Evolutionary conservation across 2,888 invertebrate genomes (phyloP), one percentile per base, ranked within the genome.

Genomic region (Sturmia bella): DNA sequence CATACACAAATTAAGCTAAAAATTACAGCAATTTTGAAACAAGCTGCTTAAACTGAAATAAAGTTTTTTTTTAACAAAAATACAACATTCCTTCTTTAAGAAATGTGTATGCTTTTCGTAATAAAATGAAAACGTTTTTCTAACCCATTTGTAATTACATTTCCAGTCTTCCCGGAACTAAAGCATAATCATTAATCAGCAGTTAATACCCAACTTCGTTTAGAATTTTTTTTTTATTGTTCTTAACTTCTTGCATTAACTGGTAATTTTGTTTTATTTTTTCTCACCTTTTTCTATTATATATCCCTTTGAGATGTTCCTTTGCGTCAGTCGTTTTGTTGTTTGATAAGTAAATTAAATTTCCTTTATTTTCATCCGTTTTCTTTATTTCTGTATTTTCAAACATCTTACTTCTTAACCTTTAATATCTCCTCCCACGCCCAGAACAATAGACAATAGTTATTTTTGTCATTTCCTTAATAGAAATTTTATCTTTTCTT

Each of bases 381-480:
- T 73, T 66, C 39, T 37, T 54, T 61, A 15, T 27, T 61, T 9
- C 32, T 37, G 43, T 48, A 45, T 75, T 56, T 48, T 32, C 32
- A 61, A 78, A 70, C 59, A 78, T 75, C 61, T 72, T 75, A 70
- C 48, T 48, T 78, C 70, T 74, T 82, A 78, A 78, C 74, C 74
- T 77, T 82, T 78, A 74, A 70, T 78, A 69, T 69, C 45, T 45
- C 15, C 41, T 15, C 15, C 41, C 21, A 69, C 66, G 52, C 17
- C 19, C 45, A 79, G 86, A 85, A 87, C 87, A 89, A 89, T 87
- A 85, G 80, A 85, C 69, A 82, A 72, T 81, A 85, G 88, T 87
- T 89, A 89, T 89, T 90, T 88, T 88, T 86, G 88, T 89, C 89
- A 90, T 90, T 90, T 90, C 87, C 89, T 90, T 90, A 90, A 90